These are phyloP conservation scores for Trochalopteron elliotii DNA, from an alignment of 2,113 vertebrate genomes.

Conservation along the genomic window DNA sequence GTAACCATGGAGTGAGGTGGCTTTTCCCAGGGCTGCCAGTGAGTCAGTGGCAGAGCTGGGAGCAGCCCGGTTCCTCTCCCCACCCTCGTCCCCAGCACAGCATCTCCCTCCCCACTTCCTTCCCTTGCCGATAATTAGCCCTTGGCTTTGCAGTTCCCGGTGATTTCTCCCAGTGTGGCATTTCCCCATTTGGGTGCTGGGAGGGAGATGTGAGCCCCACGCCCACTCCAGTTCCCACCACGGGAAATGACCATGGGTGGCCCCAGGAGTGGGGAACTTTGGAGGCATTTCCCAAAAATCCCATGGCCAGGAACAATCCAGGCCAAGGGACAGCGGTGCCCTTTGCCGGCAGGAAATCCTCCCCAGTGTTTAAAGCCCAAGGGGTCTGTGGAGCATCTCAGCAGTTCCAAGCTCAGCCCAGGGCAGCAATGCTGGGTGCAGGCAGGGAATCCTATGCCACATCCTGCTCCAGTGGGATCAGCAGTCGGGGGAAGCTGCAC, in stretches of 20 bases:
- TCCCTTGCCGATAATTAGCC: background rate
- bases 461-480: background rate
- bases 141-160: background rate
- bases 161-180: background rate
- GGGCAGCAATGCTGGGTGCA: background rate
- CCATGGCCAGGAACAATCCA: background rate
- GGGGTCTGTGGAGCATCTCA: background rate
- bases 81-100: conserved; percentile 1
- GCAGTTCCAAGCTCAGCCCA: background rate
- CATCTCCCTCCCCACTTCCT: conserved; percentile 47
- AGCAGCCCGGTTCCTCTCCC: conserved; percentile 11
- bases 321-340: conserved; percentile 13
- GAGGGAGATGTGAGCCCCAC: background rate
- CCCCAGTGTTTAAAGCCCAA: background rate
- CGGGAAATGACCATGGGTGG: conserved; percentile 17
- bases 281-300: conserved; percentile 2
- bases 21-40: conserved; percentile 1
- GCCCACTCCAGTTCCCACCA: background rate
- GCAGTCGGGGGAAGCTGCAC: background rate
- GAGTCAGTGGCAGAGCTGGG: conserved; percentile 1
- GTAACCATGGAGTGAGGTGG: background rate
- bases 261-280: background rate
- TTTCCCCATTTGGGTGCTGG: background rate
- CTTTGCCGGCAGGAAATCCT: conserved; percentile 27
- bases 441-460: background rate